Evolutionary conservation across 2,797 vertebrate species (phyloP).

Genomic region (Megalops cyprinoides): DNA sequence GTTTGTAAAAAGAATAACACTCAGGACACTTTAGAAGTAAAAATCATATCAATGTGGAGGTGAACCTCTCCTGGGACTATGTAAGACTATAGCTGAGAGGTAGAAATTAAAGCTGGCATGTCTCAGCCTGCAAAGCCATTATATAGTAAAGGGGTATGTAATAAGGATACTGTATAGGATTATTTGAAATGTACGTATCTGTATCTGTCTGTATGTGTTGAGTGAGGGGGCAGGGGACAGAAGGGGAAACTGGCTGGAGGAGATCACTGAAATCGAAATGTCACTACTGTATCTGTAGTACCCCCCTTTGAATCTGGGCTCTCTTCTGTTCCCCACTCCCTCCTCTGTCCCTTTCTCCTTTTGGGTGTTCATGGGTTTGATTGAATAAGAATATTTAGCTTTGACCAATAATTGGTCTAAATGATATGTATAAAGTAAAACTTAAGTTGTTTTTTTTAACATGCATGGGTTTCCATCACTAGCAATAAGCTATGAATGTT

Average conservation of each 20-base stretch:
- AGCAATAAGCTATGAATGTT: constrained; percentile 17
- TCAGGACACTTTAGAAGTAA: constrained; percentile 31
- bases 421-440: not conserved
- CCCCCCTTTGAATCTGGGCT: not conserved
- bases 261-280: not conserved
- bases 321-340: not conserved
- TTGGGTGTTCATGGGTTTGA: not conserved
- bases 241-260: not conserved
- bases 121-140: constrained; percentile 15
- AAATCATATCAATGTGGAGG: constrained; percentile 27
- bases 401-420: constrained; percentile 23
- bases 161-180: constrained; percentile 26
- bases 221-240: constrained; percentile 5
- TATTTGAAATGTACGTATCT: constrained; percentile 22
- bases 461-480: constrained; percentile 20
- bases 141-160: not conserved
- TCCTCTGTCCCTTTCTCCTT: constrained; percentile 1
- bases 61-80: constrained; percentile 11
- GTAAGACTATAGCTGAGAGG: not conserved
- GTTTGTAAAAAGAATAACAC: constrained; percentile 2
- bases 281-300: not conserved
- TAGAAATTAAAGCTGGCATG: not conserved
- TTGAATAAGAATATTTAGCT: constrained; percentile 5
- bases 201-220: constrained; percentile 6
- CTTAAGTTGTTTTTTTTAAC: constrained; percentile 22